Percentiles rank a stretch among this genome's conserved stretches.
Conservation (phyloP, 2,113 vertebrate species). For the Tamias sibiricus region DNA sequence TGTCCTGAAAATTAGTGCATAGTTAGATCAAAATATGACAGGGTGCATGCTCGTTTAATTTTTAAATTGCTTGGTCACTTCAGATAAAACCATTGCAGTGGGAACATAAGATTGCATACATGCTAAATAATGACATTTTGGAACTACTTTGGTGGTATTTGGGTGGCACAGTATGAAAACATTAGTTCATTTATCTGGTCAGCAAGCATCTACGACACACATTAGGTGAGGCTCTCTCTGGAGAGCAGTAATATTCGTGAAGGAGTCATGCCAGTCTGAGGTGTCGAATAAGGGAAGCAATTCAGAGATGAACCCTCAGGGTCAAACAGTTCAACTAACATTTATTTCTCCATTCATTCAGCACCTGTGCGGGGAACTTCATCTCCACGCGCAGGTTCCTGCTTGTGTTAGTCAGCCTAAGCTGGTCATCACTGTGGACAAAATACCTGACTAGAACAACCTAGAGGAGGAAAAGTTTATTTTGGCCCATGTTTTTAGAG, state of each 20-base stretch:
- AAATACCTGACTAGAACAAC: no score
- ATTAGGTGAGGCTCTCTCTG: background rate
- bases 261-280: background rate
- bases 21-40: constrained; percentile 71
- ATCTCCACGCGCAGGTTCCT: background rate
- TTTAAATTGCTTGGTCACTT: constrained; percentile 70
- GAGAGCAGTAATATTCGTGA: accelerated
- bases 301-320: background rate
- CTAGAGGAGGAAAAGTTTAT: no score
- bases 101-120: background rate
- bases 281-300: background rate
- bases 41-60: constrained; percentile 68
- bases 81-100: background rate
- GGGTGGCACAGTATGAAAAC: accelerated
- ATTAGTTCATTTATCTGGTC: background rate
- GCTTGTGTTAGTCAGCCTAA: no score
- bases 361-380: accelerated
- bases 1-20: constrained; percentile 74
- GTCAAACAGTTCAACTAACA: accelerated
- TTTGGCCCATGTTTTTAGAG: no score
- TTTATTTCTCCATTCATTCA: background rate
- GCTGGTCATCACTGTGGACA: no score
- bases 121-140: background rate
- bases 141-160: background rate
- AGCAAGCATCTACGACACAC: background rate